Base-by-base conservation (phyloP, 2,797 vertebrate genomes). In the Discoglossus pictus region DNA sequence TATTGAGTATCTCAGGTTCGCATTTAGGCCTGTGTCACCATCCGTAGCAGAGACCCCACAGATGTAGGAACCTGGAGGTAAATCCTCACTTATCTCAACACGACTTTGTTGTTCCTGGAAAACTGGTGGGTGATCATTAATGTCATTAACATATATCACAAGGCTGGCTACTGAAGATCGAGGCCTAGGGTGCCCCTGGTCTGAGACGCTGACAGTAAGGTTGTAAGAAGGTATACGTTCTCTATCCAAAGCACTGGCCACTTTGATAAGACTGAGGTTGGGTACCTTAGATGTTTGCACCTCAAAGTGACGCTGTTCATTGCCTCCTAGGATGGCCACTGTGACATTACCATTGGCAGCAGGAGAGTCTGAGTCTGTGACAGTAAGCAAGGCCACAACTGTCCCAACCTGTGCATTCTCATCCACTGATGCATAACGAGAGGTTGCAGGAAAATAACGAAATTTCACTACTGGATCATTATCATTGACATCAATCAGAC, bases 221-320 rank as follows among this genome's bases (percentile, higher is more conserved):
- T 99, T 99, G 75, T 99, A 99, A 0, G 96, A 94, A 0, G 96
- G 95, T 68, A 99, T 97, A 27, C 96, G 92, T 74, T 99, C 97
- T 2, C 96, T 84, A 84, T 98, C 97, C 61, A 99, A 79, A 3
- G 97, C 89, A 0, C 95, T 95, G 7, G 97, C 97, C 62, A 99
- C 97, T 83, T 98, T 99, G 75, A 99, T 97, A 35, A 99, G 87
- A 76, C 96, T 98, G 39, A 99, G 83, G 78, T 98, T 97, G 17
- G 97, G 96, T 63, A 99, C 96, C 1, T 95, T 92, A 31, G 95
- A 97, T n/a, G 91, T 89, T 79, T 98, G 96, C 27, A 99, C 96
- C 74, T 96, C 93, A 31, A 99, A 99, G 85, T 99, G 97, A 68
- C 89, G 88, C 84, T 98, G 97, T 80, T 99, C 97, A 0, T 99